Percentiles rank a stretch among this genome's conserved stretches.
Conservation (phyloP, 2,113 vertebrate species). For the Calyptomena viridis region DNA sequence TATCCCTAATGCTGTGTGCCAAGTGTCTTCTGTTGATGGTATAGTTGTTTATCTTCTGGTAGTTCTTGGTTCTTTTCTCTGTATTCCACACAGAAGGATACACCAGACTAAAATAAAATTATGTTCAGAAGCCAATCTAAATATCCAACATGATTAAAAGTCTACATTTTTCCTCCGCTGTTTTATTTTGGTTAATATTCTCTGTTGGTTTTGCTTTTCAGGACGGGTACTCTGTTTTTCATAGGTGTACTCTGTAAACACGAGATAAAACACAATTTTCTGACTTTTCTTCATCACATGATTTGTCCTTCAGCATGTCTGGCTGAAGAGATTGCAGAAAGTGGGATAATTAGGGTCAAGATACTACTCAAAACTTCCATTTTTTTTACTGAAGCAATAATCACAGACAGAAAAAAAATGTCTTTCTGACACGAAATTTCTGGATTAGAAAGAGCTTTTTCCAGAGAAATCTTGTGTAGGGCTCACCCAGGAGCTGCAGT, state of each 20-base stretch:
- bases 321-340: background rate
- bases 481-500: background rate
- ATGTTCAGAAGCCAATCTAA: background rate
- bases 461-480: background rate
- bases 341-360: background rate
- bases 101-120: background rate
- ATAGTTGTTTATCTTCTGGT: background rate
- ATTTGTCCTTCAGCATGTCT: background rate
- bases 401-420: background rate
- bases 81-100: background rate
- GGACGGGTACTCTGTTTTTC: background rate
- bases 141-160: background rate
- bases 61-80: background rate
- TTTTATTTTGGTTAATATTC: background rate
- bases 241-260: background rate
- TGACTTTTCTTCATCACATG: background rate
- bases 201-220: background rate
- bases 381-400: background rate
- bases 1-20: rapidly evolving
- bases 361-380: background rate
- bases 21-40: background rate
- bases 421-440: background rate
- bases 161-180: too few relatives aligned
- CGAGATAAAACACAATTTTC: too few relatives aligned
- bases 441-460: background rate